Base-by-base conservation (phyloP, 2,888 invertebrate species). In the Mellilla xanthometata region DNA sequence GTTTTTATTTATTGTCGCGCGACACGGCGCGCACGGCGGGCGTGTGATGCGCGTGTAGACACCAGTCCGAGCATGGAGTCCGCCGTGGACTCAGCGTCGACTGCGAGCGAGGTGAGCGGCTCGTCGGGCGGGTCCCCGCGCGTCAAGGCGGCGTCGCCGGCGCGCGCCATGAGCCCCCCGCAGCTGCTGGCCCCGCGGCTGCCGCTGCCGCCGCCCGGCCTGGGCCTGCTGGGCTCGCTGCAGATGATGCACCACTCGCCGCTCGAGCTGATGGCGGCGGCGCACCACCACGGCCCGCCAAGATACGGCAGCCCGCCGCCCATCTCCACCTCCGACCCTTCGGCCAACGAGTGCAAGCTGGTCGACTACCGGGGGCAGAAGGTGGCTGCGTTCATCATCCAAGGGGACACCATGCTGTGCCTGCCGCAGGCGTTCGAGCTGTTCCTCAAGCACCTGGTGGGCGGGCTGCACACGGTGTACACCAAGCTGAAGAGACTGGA, bases 391-490 rank as follows among this genome's bases (percentile, higher is more conserved):
- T 99, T 99, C 87, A 97, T 97, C 69, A 98, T 99, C 68, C 95
- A 96, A 81, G 97, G 96, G 45, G 96, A 98, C 76, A 98, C 98
- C 33, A 96, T 99, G 96, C 92, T 99, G 56, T 99, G 99, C 85
- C 91, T 99, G 81, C 99, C 99, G 46, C 99, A 99, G 90, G 99
- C 99, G 19, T 99, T 99, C 84, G 99, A 99, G 89, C 93, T 99
- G 44, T 99, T 99, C 86, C 93, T 99, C 55, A 99, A 99, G 90
- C 98, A 99, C 84, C 92, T 99, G 72, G 99, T 99, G 60, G 99
- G 99, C 58, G 99, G 99, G 41, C 92, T 99, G 78, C 99, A 99
- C 91, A 99, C 99, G 53, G 99, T 99, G 77, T 99, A 99, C 89
- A 99, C 99, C 39, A 99, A 99, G 90, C 93, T 99, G 71, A 99